Conservation (phyloP, 2,797 vertebrate species). For the Ciconia nigra region DNA sequence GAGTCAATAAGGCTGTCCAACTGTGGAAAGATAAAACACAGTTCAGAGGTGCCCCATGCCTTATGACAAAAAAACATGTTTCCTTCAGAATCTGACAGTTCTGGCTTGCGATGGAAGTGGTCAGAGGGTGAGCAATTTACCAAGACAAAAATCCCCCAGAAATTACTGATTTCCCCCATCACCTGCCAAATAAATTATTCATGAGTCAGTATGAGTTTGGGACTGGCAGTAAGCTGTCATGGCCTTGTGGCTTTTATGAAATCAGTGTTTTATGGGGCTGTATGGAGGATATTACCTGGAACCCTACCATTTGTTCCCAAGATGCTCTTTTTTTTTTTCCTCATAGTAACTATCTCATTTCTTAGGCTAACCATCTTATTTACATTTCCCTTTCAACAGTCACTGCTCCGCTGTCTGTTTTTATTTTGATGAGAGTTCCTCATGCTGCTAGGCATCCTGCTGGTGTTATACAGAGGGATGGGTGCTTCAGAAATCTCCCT, state of each 20-base stretch:
- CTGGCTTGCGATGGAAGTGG: neutral
- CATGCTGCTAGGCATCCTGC: neutral
- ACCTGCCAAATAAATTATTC: neutral
- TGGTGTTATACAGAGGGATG: fast-evolving
- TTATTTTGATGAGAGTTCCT: neutral
- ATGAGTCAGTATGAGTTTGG: neutral
- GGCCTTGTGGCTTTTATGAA: neutral
- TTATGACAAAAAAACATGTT: neutral
- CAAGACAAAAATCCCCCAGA: neutral
- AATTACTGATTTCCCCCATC: neutral
- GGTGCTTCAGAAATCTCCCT: neutral
- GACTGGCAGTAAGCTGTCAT: neutral
- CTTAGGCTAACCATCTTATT: neutral
- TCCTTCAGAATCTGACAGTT: neutral
- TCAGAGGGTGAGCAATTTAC: neutral
- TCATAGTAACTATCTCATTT: neutral
- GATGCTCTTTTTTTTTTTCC: neutral
- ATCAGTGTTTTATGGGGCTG: neutral
- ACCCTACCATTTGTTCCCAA: neutral
- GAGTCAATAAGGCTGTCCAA: neutral
- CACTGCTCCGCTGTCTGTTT: neutral
- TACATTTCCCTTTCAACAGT: neutral
- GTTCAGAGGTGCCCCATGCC: neutral
- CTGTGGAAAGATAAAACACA: neutral
- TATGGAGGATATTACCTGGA: neutral